These are phyloP conservation scores for Drosophila quinaria DNA, from an alignment of 2,888 invertebrate genomes.

Conservation along the genomic window DNA sequence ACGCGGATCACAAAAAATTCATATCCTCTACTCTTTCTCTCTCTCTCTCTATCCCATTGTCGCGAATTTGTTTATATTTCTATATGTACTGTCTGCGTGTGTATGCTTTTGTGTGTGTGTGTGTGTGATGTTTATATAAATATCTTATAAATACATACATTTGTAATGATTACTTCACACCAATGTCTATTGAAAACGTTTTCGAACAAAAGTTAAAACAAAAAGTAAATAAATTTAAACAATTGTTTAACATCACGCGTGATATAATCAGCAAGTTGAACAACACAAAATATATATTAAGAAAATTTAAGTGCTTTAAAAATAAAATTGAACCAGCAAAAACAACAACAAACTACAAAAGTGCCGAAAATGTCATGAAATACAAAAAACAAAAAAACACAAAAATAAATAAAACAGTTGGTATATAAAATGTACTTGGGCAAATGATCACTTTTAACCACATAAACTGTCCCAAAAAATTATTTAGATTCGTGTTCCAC, in stretches of 20 bases:
- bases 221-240: constrained; percentile 36
- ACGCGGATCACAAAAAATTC: constrained; percentile 30
- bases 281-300: constrained; percentile 28
- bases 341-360: constrained; percentile 57
- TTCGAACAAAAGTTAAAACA: constrained; percentile 5
- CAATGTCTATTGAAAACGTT: constrained; percentile 1
- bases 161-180: constrained; percentile 42
- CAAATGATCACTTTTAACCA: constrained; percentile 23
- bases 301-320: constrained; percentile 63
- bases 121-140: constrained; percentile 37
- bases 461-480: constrained; percentile 15
- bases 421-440: constrained; percentile 21
- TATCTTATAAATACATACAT: constrained; percentile 13
- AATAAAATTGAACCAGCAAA: constrained; percentile 56
- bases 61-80: constrained; percentile 77
- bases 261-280: constrained; percentile 67
- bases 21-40: constrained; percentile 10
- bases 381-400: constrained; percentile 5
- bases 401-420: constrained; percentile 6
- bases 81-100: constrained; percentile 19
- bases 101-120: constrained; percentile 25
- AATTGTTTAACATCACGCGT: constrained; percentile 58
- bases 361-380: constrained; percentile 49
- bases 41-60: constrained; percentile 27
- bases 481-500: constrained; percentile 21